Base-by-base conservation (phyloP, 23 tunicate genomes). In the Halocynthia aurantium region DNA sequence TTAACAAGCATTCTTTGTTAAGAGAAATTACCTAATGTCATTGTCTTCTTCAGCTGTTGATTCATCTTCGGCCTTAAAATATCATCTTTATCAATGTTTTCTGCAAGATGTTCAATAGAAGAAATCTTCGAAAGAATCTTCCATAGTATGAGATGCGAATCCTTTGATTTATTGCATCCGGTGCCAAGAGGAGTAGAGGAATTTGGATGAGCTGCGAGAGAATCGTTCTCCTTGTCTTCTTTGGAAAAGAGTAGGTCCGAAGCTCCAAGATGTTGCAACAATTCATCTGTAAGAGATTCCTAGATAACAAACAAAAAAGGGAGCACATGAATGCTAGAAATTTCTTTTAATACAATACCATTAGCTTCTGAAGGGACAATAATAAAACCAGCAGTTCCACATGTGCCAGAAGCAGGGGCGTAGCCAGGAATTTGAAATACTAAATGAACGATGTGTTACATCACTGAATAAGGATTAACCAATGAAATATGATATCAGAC, bases 241-340 rank as follows among this genome's bases (percentile, higher is more conserved):
- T 22, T 40, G n/a, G 50, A 49, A 50, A 15, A 5, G 60, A 74
- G 78, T 18, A 74, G 64, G 56, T 74, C 78, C n/a, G 82, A 69
- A 12, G 86, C 53, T 7, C 96, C 96, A 44, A 89, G 85, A 5
- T 86, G 68, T 68, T 62, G 49, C 52, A 89, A 75, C 50, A 89
- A 55, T 53, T 89, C 88, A 12, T 84, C 82, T 21, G 84, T 84
- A 58, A 89, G 51, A 7, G 89, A 58, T 31, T 82, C 55, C 96
- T 89, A 65, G 9, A 53, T 8, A 53, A 15, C 19, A 44, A 67
- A 5, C 17, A 67, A 57, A 58, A 58, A 13, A 58, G 15, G 15
- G 2, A n/a, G 63, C n/a, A n/a, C 4, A 58, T 58, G 15, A 58
- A n/a, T 13, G 4, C 15, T 13, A 1, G 63, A 58, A 1, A 1